Evolutionary conservation across 2,797 vertebrate genomes (phyloP).

Genomic region (Urosaurus nigricauda): DNA sequence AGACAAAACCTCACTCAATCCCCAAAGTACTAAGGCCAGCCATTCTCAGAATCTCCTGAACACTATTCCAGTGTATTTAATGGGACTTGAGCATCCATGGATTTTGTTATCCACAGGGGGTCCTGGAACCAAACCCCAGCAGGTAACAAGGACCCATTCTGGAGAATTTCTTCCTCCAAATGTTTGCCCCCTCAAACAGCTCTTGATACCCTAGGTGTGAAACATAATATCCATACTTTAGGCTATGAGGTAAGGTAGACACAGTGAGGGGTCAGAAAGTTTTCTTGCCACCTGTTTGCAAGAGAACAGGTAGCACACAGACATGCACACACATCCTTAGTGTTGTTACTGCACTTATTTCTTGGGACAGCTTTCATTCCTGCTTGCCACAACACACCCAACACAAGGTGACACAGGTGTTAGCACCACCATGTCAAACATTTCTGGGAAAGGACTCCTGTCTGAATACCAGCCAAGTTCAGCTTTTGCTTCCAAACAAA

Average conservation of each 20-base stretch:
- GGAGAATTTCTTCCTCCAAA: neutral
- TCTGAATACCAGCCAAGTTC: neutral
- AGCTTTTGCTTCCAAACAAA: neutral
- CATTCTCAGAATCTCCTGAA: neutral
- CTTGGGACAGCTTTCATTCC: neutral
- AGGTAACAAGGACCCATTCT: too few relatives aligned
- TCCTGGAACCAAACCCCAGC: too few relatives aligned
- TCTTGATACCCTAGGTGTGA: neutral
- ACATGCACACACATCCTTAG: neutral
- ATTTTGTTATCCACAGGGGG: too few relatives aligned
- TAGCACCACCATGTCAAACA: neutral
- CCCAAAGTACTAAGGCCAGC: neutral
- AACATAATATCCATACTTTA: neutral
- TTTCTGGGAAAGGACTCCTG: neutral
- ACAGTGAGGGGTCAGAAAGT: slow-evolving; percentile 40
- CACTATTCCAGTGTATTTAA: too few relatives aligned
- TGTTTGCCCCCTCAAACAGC: neutral
- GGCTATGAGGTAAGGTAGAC: neutral
- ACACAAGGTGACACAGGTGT: too few relatives aligned
- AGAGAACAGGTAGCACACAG: neutral
- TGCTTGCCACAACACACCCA: neutral
- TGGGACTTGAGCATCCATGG: too few relatives aligned
- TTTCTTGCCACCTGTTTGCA: neutral
- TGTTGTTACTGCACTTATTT: neutral
- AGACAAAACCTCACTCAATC: neutral